Conservation (phyloP, 2,113 vertebrate species). For the Mobula birostris region DNA sequence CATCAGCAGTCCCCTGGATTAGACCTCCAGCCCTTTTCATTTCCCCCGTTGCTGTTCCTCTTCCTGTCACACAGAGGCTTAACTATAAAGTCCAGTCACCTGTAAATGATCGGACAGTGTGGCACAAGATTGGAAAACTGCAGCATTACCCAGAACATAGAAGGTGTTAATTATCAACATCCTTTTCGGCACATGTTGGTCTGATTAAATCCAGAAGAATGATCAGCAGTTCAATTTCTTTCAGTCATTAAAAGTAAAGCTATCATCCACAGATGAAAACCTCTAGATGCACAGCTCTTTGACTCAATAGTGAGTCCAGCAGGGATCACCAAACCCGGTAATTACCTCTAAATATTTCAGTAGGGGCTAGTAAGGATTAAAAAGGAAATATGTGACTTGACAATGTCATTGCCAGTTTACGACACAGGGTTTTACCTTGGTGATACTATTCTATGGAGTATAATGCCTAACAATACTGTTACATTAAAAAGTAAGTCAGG, state of each 20-base stretch:
- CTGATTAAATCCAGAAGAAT: conserved; percentile 23
- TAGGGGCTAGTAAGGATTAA: neutral
- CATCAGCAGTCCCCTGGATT: neutral
- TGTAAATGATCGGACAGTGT: conserved; percentile 27
- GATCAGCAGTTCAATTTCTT: neutral
- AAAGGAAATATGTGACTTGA: conserved; percentile 11
- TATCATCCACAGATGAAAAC: neutral
- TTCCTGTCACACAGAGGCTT: neutral
- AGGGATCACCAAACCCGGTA: neutral
- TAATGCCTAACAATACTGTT: neutral
- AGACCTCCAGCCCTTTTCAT: conserved; percentile 36
- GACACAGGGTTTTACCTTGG: neutral
- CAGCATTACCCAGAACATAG: conserved; percentile 4
- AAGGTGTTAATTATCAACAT: conserved; percentile 12
- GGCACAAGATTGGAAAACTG: conserved; percentile 13
- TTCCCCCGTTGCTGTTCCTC: neutral
- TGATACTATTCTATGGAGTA: neutral
- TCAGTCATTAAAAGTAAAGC: neutral
- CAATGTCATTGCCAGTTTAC: neutral
- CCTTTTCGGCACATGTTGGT: neutral
- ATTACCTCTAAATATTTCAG: conserved; percentile 32
- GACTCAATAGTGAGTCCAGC: neutral
- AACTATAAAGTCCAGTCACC: conserved; percentile 22
- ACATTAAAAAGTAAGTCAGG: conserved; percentile 2
- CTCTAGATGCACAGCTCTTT: neutral